Evolutionary conservation across 2,797 vertebrate species (phyloP).

Genomic region (Eurystomus glaucurus): DNA sequence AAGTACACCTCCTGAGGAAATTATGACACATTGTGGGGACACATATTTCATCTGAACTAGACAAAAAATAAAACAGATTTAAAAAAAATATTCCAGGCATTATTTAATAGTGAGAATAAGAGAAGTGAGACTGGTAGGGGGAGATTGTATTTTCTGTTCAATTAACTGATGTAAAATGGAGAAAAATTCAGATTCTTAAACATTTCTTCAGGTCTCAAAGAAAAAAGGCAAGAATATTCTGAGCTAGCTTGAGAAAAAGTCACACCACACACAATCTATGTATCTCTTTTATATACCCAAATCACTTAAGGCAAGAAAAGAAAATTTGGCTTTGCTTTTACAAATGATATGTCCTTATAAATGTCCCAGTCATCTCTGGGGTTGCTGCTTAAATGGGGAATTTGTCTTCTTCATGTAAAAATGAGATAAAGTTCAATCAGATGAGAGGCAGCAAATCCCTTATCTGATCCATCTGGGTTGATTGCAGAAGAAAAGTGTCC

Average conservation of each 20-base stretch:
- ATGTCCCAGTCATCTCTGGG: background rate
- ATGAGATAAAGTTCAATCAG: background rate
- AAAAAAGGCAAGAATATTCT: background rate
- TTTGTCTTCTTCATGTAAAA: background rate
- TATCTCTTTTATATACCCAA: background rate
- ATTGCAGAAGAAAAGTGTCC: background rate
- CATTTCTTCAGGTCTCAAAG: background rate
- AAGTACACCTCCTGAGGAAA: background rate
- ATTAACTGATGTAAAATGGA: background rate
- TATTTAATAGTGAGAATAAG: background rate
- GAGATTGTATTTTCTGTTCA: background rate
- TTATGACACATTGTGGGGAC: background rate
- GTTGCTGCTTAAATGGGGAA: background rate
- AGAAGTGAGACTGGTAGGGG: background rate
- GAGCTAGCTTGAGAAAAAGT: background rate
- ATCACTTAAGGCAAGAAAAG: background rate
- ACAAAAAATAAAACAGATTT: background rate
- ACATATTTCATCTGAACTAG: background rate
- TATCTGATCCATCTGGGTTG: background rate
- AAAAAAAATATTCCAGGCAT: background rate
- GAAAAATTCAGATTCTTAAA: background rate
- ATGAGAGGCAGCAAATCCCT: background rate
- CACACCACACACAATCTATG: background rate
- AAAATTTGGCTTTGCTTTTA: background rate
- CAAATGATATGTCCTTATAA: background rate